Percentiles rank a stretch among this genome's conserved stretches.
These are phyloP conservation scores for Poecilia latipinna DNA, from an alignment of 2,113 vertebrate species.

Conservation along the genomic window DNA sequence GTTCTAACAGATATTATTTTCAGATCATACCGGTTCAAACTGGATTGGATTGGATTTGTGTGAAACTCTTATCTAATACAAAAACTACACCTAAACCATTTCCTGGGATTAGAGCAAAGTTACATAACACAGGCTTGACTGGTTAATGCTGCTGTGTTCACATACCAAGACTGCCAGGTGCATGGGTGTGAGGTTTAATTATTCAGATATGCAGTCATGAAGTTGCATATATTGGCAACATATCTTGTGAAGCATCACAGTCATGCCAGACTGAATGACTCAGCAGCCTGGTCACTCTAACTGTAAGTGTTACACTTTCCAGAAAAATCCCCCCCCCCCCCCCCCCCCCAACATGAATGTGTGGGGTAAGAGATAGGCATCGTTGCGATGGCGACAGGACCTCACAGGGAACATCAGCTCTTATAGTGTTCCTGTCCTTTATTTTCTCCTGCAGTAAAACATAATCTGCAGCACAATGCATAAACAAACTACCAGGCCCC, in stretches of 20 bases:
- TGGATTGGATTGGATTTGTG: not conserved
- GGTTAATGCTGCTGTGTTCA: not conserved
- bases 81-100: slow-evolving; percentile 32
- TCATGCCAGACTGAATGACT: not conserved
- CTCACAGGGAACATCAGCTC: slow-evolving; percentile 43
- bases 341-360: not conserved
- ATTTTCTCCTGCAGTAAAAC: not conserved
- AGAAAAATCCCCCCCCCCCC: not conserved
- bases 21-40: slow-evolving; percentile 6
- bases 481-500: slow-evolving; percentile 39
- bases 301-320: not conserved
- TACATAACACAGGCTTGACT: slow-evolving; percentile 44
- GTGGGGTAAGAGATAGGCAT: not conserved
- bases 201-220: not conserved
- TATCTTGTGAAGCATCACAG: not conserved
- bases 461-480: slow-evolving; percentile 28
- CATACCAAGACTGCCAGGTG: not conserved
- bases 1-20: not conserved
- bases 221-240: not conserved
- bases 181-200: not conserved
- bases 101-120: slow-evolving; percentile 37
- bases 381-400: slow-evolving; percentile 57
- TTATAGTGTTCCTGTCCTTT: slow-evolving; percentile 29
- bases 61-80: slow-evolving; percentile 36
- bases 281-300: not conserved